Evolutionary conservation across 2,797 vertebrate genomes (phyloP), one percentile per base, ranked within the genome.

Genomic region (Poeciliopsis turneri): DNA sequence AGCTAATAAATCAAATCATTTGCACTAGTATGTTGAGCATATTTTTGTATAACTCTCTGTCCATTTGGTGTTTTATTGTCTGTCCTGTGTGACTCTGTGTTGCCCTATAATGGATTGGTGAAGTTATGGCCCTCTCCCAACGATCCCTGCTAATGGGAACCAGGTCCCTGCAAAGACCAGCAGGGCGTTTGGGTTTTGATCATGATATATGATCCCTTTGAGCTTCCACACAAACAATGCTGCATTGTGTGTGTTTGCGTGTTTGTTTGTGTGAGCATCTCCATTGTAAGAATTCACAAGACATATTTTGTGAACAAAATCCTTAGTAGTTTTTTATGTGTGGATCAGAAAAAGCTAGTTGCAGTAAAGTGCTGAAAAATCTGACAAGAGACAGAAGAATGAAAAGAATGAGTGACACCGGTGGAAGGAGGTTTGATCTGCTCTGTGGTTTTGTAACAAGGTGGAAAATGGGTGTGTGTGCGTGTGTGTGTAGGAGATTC

Each of bases 401-500:
- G 74, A 84, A 72, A 78, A 71, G 70, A 47, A 16, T 59, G 80
- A 79, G 66, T 20, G 41, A 45, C 53, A 47, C 69, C 41, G 0
- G 72, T 75, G n/a, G 61, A 55, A 20, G 15, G 53, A 78, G 43
- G 51, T 76, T 76, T 25, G n/a, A 79, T 46, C 1, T 20, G 0
- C 73, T 49, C 53, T 72, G 69, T 20, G 71, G 49, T 80, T 83
- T 81, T 10, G 47, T 33, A 73, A 53, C 57, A 46, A 43, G 57
- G 72, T 41, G 77, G 16, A 61, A 84, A 28, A 73, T 16, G 45
- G 77, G 78, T 45, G 36, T 46, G 64, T 53, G 55, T 28, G 1
- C 25, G 49, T 23, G 49, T 51, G 18, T 23, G 49, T 55, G 55
- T 23, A 11, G 10, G 9, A 43, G 41, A 43, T 8, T 61, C 74